Evolutionary conservation across 2,888 invertebrate species (phyloP).

Genomic region (Catocala nupta): DNA sequence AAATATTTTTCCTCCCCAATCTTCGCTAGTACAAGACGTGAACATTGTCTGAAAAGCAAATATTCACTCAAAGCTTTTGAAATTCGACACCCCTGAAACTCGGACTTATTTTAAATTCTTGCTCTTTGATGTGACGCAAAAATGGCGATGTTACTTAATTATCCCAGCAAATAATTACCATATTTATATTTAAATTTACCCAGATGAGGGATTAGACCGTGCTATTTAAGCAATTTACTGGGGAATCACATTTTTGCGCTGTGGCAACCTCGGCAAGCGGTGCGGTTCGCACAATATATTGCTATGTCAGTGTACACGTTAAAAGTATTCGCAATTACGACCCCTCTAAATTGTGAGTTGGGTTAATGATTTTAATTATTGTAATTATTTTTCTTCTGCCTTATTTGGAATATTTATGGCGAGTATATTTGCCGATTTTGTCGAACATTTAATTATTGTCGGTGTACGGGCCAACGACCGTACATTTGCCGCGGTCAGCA

Average conservation of each 20-base stretch:
- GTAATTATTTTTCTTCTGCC: conserved; percentile 24
- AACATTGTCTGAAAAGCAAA: conserved; percentile 26
- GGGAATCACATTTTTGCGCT: conserved; percentile 43
- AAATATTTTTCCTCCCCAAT: too few relatives aligned
- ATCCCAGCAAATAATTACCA: conserved; percentile 45
- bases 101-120: conserved; percentile 9
- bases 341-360: conserved; percentile 29
- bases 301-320: conserved; percentile 27
- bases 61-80: conserved; percentile 31
- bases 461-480: too few relatives aligned
- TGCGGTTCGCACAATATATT: conserved; percentile 33
- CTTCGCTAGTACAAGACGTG: too few relatives aligned
- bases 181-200: conserved; percentile 39
- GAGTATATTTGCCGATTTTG: background rate
- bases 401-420: conserved; percentile 23
- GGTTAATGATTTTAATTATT: conserved; percentile 44
- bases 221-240: conserved; percentile 31
- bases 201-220: conserved; percentile 19
- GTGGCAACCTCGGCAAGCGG: conserved; percentile 38
- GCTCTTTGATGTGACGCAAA: conserved; percentile 40
- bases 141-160: conserved; percentile 45
- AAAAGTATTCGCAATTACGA: conserved; percentile 38
- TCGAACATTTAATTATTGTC: background rate
- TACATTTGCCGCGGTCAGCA: too few relatives aligned
- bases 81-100: conserved; percentile 38